These are phyloP conservation scores for Callionymus lyra DNA, from an alignment of 2,113 vertebrate species.

Conservation along the genomic window DNA sequence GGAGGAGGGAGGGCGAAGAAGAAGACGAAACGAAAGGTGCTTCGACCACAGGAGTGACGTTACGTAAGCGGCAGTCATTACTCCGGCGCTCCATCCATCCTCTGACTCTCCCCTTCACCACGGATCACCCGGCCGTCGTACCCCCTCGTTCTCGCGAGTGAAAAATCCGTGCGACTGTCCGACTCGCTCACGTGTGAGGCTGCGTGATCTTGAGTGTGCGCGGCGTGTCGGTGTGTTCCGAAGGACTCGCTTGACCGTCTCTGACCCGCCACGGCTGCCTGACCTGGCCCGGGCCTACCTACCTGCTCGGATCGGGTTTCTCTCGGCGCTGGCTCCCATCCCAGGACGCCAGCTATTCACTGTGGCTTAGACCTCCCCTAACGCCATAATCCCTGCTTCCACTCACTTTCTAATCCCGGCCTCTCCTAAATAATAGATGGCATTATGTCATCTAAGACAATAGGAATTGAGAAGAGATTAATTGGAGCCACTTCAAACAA, in stretches of 20 bases:
- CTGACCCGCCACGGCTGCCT: slow-evolving; percentile 16
- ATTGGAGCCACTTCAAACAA: neutral
- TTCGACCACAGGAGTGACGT: slow-evolving; percentile 26
- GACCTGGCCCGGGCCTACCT: slow-evolving; percentile 28
- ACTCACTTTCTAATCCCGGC: too few species aligned
- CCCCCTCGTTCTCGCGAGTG: neutral
- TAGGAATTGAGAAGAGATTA: too few species aligned
- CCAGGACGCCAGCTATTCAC: slow-evolving; percentile 20
- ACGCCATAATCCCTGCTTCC: slow-evolving; percentile 9
- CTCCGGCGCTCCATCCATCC: slow-evolving; percentile 5
- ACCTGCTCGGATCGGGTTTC: slow-evolving; percentile 51
- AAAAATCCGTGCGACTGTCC: slow-evolving; percentile 1
- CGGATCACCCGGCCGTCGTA: slow-evolving; percentile 6
- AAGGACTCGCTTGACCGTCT: slow-evolving; percentile 17
- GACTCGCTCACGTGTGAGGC: slow-evolving; percentile 5
- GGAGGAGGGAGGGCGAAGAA: neutral
- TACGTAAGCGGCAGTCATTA: slow-evolving; percentile 34
- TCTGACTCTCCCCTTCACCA: slow-evolving; percentile 18
- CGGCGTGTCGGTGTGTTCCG: slow-evolving; percentile 7
- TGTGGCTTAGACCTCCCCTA: slow-evolving; percentile 17
- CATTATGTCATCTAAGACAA: too few species aligned
- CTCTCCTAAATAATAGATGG: too few species aligned
- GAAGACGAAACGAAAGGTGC: slow-evolving; percentile 25
- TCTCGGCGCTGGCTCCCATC: slow-evolving; percentile 20
- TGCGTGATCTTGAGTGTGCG: neutral